Evolutionary conservation across 2,113 vertebrate species (phyloP), one percentile per base, ranked within the genome.

Genomic region (Platysteira castanea): DNA sequence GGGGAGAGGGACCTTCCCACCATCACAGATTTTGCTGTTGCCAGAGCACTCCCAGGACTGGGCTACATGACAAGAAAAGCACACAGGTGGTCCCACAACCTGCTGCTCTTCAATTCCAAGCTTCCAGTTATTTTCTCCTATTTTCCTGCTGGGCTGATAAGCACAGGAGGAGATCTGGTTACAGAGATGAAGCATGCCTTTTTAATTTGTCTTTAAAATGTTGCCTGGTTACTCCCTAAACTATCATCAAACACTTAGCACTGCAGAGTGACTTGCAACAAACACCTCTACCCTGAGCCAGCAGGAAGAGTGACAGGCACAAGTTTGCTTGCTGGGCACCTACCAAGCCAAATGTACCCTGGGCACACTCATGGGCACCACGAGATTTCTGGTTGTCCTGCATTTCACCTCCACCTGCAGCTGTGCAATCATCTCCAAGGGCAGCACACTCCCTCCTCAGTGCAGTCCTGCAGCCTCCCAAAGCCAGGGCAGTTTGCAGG

Each of bases 171-270:
- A 56, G 83, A 86, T 97, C 86, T 22, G 30, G 91, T 96, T 93
- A 93, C 95, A 70, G 39, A 52, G 80, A 71, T 27, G 63, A 75
- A 83, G 41, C 46, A 56, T 6, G 75, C 30, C 80, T 84, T 71
- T 84, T 56, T 73, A 87, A 81, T 92, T 87, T 92, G 73, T 39
- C 94, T 89, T 30, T 57, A 42, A 75, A 90, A 87, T 89, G 96
- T 97, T 96, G 96, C 96, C 89, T 95, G 53, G 96, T 28, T 92
- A 97, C 96, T 86, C 80, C 89, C 74, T 44, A 52, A 87, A 84
- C 76, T 54, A 76, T 91, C 78, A 90, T 26, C 94, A 83, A 90
- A 94, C 92, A 73, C 95, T 91, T 85, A 54, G 59, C 79, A 13
- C 79, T 31, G 64, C 6, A 23, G 65, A 80, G 70, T 12, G 35